These are phyloP conservation scores for Arremon aurantiirostris DNA, from an alignment of 2,797 vertebrate genomes.

Conservation along the genomic window DNA sequence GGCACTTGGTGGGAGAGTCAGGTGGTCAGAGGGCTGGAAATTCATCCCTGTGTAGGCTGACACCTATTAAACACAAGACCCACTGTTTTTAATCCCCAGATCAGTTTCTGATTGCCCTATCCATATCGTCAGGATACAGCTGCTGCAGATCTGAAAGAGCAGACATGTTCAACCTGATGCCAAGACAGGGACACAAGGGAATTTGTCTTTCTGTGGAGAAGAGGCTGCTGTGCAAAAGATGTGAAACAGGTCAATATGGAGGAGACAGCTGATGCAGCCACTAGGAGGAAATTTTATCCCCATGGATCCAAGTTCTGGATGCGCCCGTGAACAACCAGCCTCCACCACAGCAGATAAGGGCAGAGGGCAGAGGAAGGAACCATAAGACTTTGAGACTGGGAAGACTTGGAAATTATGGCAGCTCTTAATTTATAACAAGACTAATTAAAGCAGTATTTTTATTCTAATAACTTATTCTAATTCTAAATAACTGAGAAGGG, in stretches of 20 bases:
- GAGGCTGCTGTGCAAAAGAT: not conserved
- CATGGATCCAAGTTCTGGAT: not conserved
- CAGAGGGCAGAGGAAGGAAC: not conserved
- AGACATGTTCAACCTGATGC: not conserved
- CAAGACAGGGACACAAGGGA: not conserved
- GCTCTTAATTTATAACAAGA: not conserved
- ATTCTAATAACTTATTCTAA: not conserved
- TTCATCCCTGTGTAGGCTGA: not conserved
- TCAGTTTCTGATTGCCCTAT: not conserved
- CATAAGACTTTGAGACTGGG: not conserved
- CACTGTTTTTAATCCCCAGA: not conserved
- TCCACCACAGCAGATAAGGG: not conserved
- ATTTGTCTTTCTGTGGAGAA: not conserved
- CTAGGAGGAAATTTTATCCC: not conserved
- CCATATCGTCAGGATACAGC: not conserved
- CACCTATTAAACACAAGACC: not conserved
- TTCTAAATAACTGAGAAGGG: not conserved
- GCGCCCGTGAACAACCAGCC: rapidly evolving
- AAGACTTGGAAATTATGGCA: not conserved
- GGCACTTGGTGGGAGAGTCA: not conserved
- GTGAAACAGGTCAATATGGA: not conserved
- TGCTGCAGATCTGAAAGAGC: not conserved
- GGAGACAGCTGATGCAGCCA: not conserved
- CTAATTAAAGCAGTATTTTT: not conserved
- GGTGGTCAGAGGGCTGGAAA: conserved; percentile 25